Evolutionary conservation across 2,888 invertebrate genomes (phyloP).

Genomic region (Halictus quadricinctus): DNA sequence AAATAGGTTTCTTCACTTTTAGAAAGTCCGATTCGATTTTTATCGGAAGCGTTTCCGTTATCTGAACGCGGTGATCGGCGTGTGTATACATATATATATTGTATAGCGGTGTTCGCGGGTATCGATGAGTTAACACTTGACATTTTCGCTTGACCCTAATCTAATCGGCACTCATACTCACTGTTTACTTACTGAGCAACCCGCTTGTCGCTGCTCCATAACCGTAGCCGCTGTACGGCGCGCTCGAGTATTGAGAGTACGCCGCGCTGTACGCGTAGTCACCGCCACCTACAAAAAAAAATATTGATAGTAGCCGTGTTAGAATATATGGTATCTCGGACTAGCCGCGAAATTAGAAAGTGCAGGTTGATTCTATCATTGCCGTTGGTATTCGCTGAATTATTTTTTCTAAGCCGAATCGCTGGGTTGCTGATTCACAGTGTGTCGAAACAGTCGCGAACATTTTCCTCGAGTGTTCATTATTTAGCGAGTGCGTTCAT

Average conservation of each 20-base stretch:
- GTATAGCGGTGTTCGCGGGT: neutral
- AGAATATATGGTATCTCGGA: neutral
- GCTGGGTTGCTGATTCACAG: neutral
- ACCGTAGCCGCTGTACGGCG: constrained; percentile 87
- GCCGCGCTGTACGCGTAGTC: constrained; percentile 90
- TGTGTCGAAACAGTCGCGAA: neutral
- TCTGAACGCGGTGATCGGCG: neutral
- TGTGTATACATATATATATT: no score
- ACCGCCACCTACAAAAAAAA: constrained; percentile 84
- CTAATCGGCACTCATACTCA: constrained; percentile 84
- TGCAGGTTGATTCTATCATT: neutral
- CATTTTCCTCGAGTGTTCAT: no score
- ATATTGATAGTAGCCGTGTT: constrained; percentile 39
- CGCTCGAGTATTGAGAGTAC: constrained; percentile 90
- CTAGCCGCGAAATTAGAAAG: neutral
- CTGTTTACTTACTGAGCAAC: constrained; percentile 88
- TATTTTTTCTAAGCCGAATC: neutral
- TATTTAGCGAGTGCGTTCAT: no score
- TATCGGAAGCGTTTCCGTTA: neutral
- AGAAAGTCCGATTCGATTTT: constrained; percentile 44
- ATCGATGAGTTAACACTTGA: constrained; percentile 49
- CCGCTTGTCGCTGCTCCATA: constrained; percentile 87
- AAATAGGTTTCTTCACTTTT: constrained; percentile 43
- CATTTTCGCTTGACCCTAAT: constrained; percentile 73
- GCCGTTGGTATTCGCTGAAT: neutral